phyloP scores from a whole-genome alignment of 2,797 vertebrate genomes.

The Spea hammondii region DNA sequence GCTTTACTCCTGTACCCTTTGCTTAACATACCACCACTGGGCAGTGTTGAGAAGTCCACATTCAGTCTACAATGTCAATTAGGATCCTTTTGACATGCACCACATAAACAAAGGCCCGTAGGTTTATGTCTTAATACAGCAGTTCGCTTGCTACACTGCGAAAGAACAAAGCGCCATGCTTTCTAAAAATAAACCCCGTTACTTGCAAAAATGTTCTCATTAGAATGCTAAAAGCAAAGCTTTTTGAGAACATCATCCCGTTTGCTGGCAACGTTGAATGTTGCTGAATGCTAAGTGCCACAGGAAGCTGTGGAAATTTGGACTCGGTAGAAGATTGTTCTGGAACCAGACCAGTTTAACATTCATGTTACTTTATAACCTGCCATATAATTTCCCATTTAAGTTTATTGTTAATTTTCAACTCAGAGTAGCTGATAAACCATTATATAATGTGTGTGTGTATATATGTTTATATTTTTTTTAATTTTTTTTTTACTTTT shows the following conservation, averaged over 20 bases:
- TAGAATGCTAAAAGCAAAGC: conserved; percentile 2
- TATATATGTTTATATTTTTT: too few species aligned
- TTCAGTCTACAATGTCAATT: too few species aligned
- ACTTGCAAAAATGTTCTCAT: conserved; percentile 14
- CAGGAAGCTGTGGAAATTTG: conserved; percentile 28
- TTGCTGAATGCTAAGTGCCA: conserved; percentile 11
- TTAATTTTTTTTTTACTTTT: conserved; percentile 42
- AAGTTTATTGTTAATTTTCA: conserved; percentile 55
- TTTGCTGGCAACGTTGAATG: conserved; percentile 14
- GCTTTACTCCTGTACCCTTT: too few species aligned
- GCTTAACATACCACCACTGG: too few species aligned
- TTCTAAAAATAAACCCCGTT: conserved; percentile 19
- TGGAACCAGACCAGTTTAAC: conserved; percentile 39
- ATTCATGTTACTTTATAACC: conserved; percentile 45
- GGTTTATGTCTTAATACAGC: not conserved
- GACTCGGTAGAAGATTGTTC: conserved; percentile 34
- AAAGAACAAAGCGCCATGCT: not conserved
- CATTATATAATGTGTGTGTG: conserved; percentile 29
- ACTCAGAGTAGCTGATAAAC: conserved; percentile 47
- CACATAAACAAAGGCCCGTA: conserved; percentile 5
- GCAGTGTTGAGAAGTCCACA: too few species aligned
- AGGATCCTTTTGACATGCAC: not conserved
- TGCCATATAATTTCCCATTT: conserved; percentile 50
- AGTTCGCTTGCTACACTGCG: too few species aligned
- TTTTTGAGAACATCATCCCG: not conserved